These are phyloP conservation scores for Ahaetulla prasina DNA, from an alignment of 2,113 vertebrate species.

Conservation along the genomic window DNA sequence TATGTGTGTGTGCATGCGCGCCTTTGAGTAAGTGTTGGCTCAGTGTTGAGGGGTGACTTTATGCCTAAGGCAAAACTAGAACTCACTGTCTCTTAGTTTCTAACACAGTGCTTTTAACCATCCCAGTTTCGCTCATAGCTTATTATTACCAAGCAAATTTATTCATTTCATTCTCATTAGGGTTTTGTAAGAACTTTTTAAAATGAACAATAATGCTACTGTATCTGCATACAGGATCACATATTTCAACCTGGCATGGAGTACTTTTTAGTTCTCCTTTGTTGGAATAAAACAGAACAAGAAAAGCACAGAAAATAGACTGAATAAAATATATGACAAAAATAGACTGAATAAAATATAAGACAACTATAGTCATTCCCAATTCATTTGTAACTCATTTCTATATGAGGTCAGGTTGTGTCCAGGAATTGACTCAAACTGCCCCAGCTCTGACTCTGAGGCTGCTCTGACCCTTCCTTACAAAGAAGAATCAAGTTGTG, in stretches of 20 bases:
- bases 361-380: background rate
- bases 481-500: background rate
- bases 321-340: background rate
- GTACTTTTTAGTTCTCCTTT: background rate
- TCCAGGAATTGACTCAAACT: background rate
- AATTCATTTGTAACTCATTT: background rate
- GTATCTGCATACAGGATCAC: background rate
- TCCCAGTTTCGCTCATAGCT: background rate
- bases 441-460: background rate
- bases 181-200: background rate
- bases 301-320: background rate
- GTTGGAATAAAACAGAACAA: background rate
- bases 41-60: background rate
- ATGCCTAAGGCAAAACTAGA: background rate
- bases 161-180: background rate
- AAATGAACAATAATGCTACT: background rate
- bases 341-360: background rate
- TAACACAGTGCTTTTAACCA: background rate
- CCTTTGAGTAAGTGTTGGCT: background rate
- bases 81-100: background rate
- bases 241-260: background rate
- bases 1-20: no score
- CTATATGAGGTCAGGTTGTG: background rate
- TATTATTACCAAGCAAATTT: background rate
- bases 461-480: background rate